Evolutionary conservation across 2,888 invertebrate species (phyloP).

Genomic region (Ecliptopera silaceata): DNA sequence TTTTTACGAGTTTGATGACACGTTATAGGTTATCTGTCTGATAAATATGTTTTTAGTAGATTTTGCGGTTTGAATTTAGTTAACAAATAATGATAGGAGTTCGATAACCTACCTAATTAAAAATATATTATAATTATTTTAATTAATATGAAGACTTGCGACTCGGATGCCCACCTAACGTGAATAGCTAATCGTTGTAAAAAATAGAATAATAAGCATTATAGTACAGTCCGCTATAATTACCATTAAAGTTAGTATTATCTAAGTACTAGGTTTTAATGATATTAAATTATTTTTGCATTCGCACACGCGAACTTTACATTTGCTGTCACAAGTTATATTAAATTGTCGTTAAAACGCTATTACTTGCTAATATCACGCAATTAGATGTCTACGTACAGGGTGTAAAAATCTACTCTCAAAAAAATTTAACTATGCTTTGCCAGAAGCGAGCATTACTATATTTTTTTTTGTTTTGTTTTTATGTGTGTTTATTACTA

Average conservation of each 20-base stretch:
- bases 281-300: conserved; percentile 10
- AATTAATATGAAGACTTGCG: no score
- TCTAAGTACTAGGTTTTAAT: background rate
- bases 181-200: no score
- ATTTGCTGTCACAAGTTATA: conserved; percentile 54
- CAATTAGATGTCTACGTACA: conserved; percentile 2
- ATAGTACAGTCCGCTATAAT: no score
- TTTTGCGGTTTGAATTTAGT: background rate
- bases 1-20: conserved; percentile 57
- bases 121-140: no score
- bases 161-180: no score
- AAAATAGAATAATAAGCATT: background rate
- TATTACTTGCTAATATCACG: conserved; percentile 21
- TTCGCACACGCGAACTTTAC: conserved; percentile 50
- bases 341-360: conserved; percentile 53
- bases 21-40: conserved; percentile 48
- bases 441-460: no score
- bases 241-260: background rate
- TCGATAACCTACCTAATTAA: background rate
- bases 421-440: no score
- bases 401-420: background rate
- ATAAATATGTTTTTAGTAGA: conserved; percentile 42
- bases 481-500: no score
- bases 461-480: no score
- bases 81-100: no score